Conservation (phyloP, 2,888 invertebrate species). For the Craniophora ligustri region DNA sequence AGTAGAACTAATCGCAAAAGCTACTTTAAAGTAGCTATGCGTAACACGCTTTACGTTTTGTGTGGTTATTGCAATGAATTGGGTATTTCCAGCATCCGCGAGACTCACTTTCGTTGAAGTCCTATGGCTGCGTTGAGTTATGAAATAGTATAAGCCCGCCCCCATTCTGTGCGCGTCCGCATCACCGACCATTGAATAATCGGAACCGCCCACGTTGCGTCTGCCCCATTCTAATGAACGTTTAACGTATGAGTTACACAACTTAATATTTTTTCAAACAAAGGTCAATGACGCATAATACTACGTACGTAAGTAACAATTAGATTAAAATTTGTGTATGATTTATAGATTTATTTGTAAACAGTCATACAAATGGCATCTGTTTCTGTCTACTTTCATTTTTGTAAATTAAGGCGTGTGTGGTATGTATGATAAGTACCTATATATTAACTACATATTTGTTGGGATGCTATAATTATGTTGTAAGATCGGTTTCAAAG, state of each 20-base stretch:
- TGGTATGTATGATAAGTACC: conserved; percentile 15
- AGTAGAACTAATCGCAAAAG: conserved; percentile 7
- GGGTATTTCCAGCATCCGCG: conserved; percentile 64
- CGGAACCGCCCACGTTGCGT: conserved; percentile 60
- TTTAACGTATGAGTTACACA: conserved; percentile 68
- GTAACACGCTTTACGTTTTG: conserved; percentile 26
- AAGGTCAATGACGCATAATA: conserved; percentile 71
- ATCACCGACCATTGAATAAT: conserved; percentile 65
- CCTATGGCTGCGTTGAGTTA: conserved; percentile 60
- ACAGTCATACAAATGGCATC: conserved; percentile 28
- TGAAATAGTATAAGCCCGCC: conserved; percentile 74
- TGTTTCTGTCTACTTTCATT: conserved; percentile 48
- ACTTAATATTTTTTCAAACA: conserved; percentile 62
- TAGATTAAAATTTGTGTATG: conserved; percentile 30
- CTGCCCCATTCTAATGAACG: conserved; percentile 69
- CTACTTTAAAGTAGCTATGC: conserved; percentile 6
- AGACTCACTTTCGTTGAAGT: conserved; percentile 67
- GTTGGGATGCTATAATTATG: not conserved
- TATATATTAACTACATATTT: not conserved
- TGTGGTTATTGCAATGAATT: conserved; percentile 33
- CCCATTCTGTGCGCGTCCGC: conserved; percentile 71
- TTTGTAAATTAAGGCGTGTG: conserved; percentile 25
- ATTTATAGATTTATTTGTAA: conserved; percentile 41
- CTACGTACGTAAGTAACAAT: conserved; percentile 42
- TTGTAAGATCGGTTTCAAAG: not conserved